phyloP scores from a whole-genome alignment of 2,113 vertebrate genomes.

The Cricetomys ansorgei region DNA sequence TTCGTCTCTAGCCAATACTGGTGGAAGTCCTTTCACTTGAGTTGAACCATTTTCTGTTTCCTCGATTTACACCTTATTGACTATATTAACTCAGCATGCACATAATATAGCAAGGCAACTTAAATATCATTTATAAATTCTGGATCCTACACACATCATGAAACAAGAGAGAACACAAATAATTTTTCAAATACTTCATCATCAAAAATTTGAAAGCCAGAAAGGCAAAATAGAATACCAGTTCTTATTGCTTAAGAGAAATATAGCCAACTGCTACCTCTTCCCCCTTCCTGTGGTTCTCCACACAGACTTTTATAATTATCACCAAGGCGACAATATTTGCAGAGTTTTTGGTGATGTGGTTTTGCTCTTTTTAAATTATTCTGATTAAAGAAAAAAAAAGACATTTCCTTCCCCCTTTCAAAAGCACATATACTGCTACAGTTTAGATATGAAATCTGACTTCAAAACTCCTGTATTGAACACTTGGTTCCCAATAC shows the following conservation, averaged over 20 bases:
- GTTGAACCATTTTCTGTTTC: conserved; percentile 25
- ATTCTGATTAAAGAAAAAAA: conserved; percentile 28
- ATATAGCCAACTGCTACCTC: background rate
- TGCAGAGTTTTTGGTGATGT: background rate
- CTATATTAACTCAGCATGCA: background rate
- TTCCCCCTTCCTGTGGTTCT: background rate
- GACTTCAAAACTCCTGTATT: background rate
- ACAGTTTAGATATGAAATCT: background rate
- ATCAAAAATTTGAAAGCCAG: conserved; percentile 16
- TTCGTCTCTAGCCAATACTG: background rate
- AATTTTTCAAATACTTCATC: background rate
- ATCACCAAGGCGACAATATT: background rate
- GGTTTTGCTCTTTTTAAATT: background rate
- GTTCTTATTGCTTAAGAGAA: conserved; percentile 7
- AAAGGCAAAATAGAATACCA: background rate
- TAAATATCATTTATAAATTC: background rate
- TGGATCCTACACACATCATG: background rate
- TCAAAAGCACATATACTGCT: background rate
- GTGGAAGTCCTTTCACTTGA: background rate
- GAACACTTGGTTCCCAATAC: background rate
- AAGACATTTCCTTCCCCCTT: background rate
- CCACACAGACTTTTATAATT: background rate
- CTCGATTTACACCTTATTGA: conserved; percentile 29
- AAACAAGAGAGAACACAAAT: background rate
- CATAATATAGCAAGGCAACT: background rate